Conservation (phyloP, 1,140 invertebrate genomes). For the Tribolium madens region DNA sequence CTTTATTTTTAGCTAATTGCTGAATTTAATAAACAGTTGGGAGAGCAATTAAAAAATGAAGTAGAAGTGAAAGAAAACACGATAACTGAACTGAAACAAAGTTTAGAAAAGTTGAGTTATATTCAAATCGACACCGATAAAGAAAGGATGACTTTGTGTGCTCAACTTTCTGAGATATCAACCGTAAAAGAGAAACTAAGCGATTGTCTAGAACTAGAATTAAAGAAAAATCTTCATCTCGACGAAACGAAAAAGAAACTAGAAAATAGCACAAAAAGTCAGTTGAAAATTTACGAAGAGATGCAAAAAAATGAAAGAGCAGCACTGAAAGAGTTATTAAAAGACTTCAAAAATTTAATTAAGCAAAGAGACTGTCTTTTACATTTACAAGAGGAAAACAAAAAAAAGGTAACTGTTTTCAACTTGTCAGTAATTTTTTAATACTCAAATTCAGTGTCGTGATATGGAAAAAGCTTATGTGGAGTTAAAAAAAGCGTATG, state of each 20-base stretch:
- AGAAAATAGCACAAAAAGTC: constrained; percentile 43
- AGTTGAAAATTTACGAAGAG: constrained; percentile 54
- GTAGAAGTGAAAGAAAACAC: constrained; percentile 55
- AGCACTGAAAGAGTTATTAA: constrained; percentile 54
- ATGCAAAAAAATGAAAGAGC: constrained; percentile 55
- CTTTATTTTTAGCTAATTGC: constrained; percentile 56
- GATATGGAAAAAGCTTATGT: constrained; percentile 26
- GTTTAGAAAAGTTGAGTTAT: constrained; percentile 58
- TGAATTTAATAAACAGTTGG: constrained; percentile 62
- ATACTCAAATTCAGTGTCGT: constrained; percentile 24
- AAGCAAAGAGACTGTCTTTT: constrained; percentile 51
- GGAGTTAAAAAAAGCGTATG: constrained; percentile 38
- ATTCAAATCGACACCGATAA: constrained; percentile 58
- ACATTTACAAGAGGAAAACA: constrained; percentile 39
- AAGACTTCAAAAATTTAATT: constrained; percentile 51
- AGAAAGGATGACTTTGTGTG: constrained; percentile 60
- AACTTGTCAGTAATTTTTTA: background rate
- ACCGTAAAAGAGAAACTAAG: constrained; percentile 58
- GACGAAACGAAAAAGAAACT: constrained; percentile 55
- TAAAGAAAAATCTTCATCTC: constrained; percentile 56
- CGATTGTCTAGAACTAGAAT: constrained; percentile 55
- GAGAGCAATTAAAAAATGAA: constrained; percentile 59
- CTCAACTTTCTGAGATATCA: constrained; percentile 60
- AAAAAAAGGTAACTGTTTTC: constrained; percentile 43
- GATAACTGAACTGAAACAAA: constrained; percentile 56